These are phyloP conservation scores for Albula glossodonta DNA, from an alignment of 2,113 vertebrate genomes.

Conservation along the genomic window DNA sequence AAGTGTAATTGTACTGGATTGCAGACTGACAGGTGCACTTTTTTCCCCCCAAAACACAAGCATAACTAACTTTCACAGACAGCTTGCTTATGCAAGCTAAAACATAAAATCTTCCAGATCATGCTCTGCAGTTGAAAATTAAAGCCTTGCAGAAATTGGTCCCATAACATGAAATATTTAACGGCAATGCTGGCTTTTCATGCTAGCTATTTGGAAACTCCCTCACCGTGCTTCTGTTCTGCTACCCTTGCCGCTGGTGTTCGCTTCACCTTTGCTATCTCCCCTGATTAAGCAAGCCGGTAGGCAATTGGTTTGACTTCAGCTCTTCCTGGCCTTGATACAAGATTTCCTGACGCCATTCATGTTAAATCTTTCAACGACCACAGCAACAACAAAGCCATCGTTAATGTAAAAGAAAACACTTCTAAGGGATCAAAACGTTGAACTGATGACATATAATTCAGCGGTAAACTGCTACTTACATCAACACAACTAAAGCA, in stretches of 20 bases:
- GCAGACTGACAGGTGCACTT: background rate
- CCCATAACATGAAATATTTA: background rate
- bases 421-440: background rate
- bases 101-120: background rate
- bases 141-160: background rate
- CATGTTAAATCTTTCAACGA: slow-evolving; percentile 43
- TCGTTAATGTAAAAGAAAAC: slow-evolving; percentile 5
- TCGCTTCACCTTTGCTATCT: slow-evolving; percentile 54
- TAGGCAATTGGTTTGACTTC: slow-evolving; percentile 69
- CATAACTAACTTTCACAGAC: background rate
- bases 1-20: background rate
- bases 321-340: slow-evolving; percentile 65
- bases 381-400: background rate
- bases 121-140: background rate
- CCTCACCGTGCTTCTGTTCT: slow-evolving; percentile 51
- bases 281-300: slow-evolving; percentile 67
- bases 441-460: slow-evolving; percentile 17
- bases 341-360: slow-evolving; percentile 50
- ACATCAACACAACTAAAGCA: background rate
- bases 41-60: background rate
- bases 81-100: background rate
- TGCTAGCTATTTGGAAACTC: slow-evolving; percentile 34
- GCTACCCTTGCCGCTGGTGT: slow-evolving; percentile 45
- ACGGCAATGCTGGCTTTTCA: slow-evolving; percentile 15
- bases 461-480: background rate